Conservation (phyloP, 1,140 invertebrate genomes). For the Physella acuta region DNA sequence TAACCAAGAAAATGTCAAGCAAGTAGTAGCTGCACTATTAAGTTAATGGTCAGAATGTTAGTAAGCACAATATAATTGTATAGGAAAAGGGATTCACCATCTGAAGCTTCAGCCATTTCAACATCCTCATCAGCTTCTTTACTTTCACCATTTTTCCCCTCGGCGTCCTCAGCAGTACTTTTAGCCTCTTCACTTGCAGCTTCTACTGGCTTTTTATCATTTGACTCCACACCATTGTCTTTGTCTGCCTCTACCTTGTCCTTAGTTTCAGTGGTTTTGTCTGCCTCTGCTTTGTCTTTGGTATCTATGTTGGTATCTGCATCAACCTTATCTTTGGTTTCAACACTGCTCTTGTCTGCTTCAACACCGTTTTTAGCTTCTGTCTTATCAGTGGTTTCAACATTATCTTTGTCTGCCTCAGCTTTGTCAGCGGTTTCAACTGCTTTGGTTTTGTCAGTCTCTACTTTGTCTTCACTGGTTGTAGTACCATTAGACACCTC, state of each 20-base stretch:
- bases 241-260: background rate
- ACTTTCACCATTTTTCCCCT: background rate
- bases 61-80: background rate
- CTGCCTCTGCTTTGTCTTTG: background rate
- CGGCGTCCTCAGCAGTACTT: background rate
- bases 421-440: background rate
- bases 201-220: background rate
- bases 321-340: background rate
- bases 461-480: background rate
- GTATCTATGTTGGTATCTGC: background rate
- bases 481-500: background rate
- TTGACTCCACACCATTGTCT: background rate
- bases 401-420: background rate
- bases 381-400: background rate
- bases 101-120: background rate
- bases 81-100: constrained; percentile 7
- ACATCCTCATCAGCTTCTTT: constrained; percentile 5
- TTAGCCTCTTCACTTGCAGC: background rate
- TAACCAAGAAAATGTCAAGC: background rate
- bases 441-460: background rate
- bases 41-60: background rate
- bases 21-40: background rate
- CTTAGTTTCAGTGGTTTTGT: background rate
- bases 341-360: background rate
- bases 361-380: background rate